Evolutionary conservation across 1,140 invertebrate species (phyloP), one percentile per base, ranked within the genome.

Genomic region (Scylla paramamosain): DNA sequence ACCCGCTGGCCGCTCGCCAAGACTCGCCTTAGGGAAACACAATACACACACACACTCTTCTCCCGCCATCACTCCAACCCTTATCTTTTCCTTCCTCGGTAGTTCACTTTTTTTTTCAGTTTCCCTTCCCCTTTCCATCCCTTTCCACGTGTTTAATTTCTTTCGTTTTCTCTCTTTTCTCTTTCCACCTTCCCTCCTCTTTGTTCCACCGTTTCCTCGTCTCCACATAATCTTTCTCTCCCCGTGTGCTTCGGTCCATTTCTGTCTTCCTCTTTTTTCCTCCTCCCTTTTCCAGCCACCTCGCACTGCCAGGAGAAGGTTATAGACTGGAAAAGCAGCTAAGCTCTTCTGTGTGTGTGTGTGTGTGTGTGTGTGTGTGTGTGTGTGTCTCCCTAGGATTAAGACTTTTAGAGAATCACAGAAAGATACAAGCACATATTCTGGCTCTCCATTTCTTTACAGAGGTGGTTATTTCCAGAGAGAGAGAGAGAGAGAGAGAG

Each of bases 361-460:
- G 77, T 82, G 77, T 82, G 77, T 82, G 77, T 82, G 77, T 82
- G 77, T 82, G 77, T 82, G 77, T 82, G 77, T 82, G 77, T 82
- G 20, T 82, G 16, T 28, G 77, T n/a, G n/a, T n/a, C n/a, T n/a
- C n/a, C n/a, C n/a, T n/a, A n/a, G 39, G 39, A 39, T 39, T 2
- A 39, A 39, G 39, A 39, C 39, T 6, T 39, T 39, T 39, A 1
- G 6, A 39, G 39, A 39, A 39, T 39, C 39, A 39, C 1, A 39
- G 39, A 39, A 39, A 39, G 39, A 1, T 39, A 39, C 39, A 39
- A 39, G 10, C 52, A 59, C 20, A 59, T 12, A 16, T 59, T 20
- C 20, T 59, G 20, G 10, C 10, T 20, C 20, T 59, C 52, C 10
- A 59, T 3, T 0, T 59, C 52, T 59, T 59, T 59, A 59, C 20